A percentile compares a stretch with the other conserved stretches of the same genome.
Evolutionary conservation across 2,113 vertebrate genomes (phyloP).

Genomic region (Numenius arquata): DNA sequence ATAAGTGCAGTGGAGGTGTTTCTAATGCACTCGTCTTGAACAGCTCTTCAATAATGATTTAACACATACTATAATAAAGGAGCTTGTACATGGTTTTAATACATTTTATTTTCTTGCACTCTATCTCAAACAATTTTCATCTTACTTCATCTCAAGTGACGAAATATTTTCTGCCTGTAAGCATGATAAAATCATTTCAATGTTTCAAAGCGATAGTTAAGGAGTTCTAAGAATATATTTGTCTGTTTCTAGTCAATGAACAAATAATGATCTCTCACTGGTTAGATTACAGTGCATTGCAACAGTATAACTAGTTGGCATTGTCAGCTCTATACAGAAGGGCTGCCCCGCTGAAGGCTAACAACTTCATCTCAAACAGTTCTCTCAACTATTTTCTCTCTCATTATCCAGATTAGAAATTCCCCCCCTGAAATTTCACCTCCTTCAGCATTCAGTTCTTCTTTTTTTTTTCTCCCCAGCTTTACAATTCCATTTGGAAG

Average conservation of each 20-base stretch:
- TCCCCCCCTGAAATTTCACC: neutral
- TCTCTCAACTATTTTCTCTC: neutral
- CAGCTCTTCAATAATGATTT: constrained; percentile 13
- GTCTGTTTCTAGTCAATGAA: neutral
- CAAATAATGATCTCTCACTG: neutral
- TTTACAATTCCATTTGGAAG: neutral
- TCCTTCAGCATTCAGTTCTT: neutral
- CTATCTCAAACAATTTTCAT: constrained; percentile 15
- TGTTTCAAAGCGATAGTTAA: constrained; percentile 21
- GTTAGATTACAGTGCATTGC: neutral
- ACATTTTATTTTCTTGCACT: constrained; percentile 36
- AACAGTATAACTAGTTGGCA: neutral
- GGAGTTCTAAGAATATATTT: neutral
- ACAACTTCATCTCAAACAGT: neutral
- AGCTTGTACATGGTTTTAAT: neutral
- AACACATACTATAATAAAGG: constrained; percentile 3
- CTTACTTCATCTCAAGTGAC: neutral
- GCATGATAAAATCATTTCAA: neutral
- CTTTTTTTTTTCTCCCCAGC: neutral
- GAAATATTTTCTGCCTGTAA: constrained; percentile 1
- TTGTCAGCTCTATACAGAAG: neutral
- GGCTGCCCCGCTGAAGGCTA: neutral
- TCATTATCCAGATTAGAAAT: neutral
- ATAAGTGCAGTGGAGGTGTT: neutral
- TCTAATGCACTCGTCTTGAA: neutral